These are phyloP conservation scores for Apistogramma diplotaenia DNA, from an alignment of 2,113 vertebrate species.

Conservation along the genomic window DNA sequence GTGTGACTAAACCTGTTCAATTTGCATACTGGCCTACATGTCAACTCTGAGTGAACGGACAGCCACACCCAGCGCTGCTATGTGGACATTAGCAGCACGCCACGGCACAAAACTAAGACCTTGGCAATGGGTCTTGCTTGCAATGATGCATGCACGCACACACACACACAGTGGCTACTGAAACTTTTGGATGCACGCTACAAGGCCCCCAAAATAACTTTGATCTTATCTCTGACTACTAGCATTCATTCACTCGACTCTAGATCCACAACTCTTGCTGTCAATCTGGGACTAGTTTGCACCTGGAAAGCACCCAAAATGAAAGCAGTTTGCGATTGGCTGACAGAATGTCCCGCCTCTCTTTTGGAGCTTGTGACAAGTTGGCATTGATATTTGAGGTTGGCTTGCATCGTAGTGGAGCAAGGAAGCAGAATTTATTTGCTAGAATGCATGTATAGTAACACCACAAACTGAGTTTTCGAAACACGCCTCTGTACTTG, in stretches of 20 bases:
- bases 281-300: conserved; percentile 52
- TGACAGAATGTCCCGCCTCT: neutral
- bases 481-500: neutral
- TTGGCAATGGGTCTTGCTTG: neutral
- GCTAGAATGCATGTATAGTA: neutral
- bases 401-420: neutral
- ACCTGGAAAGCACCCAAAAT: conserved; percentile 52
- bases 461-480: neutral
- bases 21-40: conserved; percentile 58
- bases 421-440: neutral
- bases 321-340: conserved; percentile 45
- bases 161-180: neutral
- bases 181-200: neutral
- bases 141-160: neutral
- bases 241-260: neutral
- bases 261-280: conserved; percentile 23
- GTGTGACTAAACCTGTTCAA: conserved; percentile 69
- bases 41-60: conserved; percentile 54
- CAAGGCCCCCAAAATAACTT: neutral
- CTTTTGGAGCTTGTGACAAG: neutral
- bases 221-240: neutral
- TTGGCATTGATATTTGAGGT: conserved; percentile 14
- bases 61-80: conserved; percentile 66
- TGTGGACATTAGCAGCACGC: conserved; percentile 26
- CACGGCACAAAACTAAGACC: neutral